Conservation (phyloP, 2,888 invertebrate genomes). For the Nemurella pictetii region DNA sequence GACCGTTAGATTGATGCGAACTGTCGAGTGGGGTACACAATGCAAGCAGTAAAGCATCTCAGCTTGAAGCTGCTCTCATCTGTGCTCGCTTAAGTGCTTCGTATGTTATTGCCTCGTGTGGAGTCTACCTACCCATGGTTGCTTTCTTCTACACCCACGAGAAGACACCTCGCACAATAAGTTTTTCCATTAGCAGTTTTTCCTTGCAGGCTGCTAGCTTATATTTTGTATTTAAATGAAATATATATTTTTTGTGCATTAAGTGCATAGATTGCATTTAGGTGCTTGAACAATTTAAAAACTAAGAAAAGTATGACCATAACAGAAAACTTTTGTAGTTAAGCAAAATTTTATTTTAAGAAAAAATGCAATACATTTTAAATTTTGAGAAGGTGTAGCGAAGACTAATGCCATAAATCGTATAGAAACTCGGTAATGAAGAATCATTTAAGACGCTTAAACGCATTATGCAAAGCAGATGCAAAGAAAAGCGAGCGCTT, state of each 20-base stretch:
- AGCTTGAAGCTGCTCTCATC: not conserved
- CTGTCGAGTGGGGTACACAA: not conserved
- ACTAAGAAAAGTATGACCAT: not conserved
- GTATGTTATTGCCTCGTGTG: not conserved
- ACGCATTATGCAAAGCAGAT: conserved; percentile 11
- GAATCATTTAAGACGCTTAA: not conserved
- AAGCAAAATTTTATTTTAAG: not conserved
- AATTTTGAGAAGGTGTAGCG: not conserved
- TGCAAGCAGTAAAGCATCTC: not conserved
- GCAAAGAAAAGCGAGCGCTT: not conserved
- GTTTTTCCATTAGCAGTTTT: no score
- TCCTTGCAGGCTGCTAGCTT: no score
- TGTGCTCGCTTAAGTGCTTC: not conserved
- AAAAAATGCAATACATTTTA: not conserved
- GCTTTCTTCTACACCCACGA: not conserved
- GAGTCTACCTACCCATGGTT: not conserved
- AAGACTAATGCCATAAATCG: not conserved
- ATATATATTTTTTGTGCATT: no score
- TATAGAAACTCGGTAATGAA: not conserved
- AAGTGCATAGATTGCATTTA: not conserved
- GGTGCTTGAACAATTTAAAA: not conserved
- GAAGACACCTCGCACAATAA: no score
- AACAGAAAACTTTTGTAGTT: not conserved
- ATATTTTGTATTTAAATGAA: no score
- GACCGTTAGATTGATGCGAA: not conserved